Conservation (phyloP, 2,888 invertebrate species). For the Epinotia ramella region DNA sequence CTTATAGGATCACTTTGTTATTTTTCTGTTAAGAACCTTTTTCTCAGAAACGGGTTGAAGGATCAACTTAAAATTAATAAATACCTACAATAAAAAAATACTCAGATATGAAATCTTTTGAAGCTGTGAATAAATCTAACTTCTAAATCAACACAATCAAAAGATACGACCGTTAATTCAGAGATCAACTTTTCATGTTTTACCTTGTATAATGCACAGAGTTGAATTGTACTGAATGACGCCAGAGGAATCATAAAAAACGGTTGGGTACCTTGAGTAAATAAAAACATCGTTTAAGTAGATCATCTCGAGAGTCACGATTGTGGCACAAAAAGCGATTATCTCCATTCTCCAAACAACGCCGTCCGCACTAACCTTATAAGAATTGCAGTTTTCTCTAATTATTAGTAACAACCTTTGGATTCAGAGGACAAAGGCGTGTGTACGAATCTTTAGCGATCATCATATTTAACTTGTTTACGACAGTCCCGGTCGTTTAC, state of each 20-base stretch:
- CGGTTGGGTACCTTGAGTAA: constrained; percentile 12
- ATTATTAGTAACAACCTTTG: not conserved
- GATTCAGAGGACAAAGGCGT: not conserved
- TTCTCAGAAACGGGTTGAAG: too few relatives aligned
- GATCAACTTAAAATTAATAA: too few relatives aligned
- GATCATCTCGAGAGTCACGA: constrained; percentile 12
- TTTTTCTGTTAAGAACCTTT: too few relatives aligned
- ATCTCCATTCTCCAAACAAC: constrained; percentile 13
- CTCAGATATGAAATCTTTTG: too few relatives aligned
- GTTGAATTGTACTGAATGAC: not conserved
- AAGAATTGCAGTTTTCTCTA: not conserved
- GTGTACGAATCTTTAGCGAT: too few relatives aligned
- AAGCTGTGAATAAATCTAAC: too few relatives aligned
- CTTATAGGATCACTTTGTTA: too few relatives aligned
- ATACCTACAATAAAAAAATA: too few relatives aligned
- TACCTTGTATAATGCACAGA: not conserved
- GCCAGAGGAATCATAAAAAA: constrained; percentile 3
- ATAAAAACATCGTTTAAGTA: constrained; percentile 30
- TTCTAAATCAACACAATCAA: too few relatives aligned
- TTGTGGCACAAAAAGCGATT: constrained; percentile 11
- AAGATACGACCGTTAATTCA: too few relatives aligned
- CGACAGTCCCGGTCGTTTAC: too few relatives aligned
- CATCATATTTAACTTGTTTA: too few relatives aligned
- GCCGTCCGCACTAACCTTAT: not conserved
- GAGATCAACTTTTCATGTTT: not conserved